phyloP scores from a whole-genome alignment of 2,888 invertebrate genomes.

The Craniophora ligustri region DNA sequence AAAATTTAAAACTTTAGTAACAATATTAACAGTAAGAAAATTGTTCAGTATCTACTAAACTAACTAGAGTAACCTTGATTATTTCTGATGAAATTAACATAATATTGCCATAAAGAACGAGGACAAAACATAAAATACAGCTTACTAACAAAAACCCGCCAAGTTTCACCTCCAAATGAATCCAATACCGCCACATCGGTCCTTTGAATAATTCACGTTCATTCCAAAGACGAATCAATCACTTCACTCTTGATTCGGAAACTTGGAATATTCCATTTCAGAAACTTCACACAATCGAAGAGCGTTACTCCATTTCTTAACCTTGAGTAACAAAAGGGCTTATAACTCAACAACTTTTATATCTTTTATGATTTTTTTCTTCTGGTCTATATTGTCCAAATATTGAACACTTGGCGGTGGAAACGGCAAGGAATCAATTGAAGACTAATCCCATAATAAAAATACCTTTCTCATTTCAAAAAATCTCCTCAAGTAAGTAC shows the following conservation, averaged over 20 bases:
- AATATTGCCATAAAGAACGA: not conserved
- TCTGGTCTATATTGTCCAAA: too few relatives aligned
- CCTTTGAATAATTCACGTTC: constrained; percentile 48
- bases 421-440: too few relatives aligned
- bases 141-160: constrained; percentile 14
- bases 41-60: not conserved
- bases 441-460: too few relatives aligned
- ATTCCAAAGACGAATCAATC: constrained; percentile 48
- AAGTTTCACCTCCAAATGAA: constrained; percentile 33
- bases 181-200: constrained; percentile 15
- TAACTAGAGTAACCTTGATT: not conserved
- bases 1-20: too few relatives aligned
- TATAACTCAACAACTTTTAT: not conserved
- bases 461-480: too few relatives aligned
- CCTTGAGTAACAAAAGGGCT: not conserved
- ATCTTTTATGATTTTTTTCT: too few relatives aligned
- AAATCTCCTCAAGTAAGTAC: too few relatives aligned
- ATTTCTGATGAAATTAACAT: not conserved
- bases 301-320: constrained; percentile 16
- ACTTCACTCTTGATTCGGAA: constrained; percentile 42
- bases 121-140: constrained; percentile 12
- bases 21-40: too few relatives aligned
- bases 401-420: too few relatives aligned
- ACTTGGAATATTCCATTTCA: constrained; percentile 36
- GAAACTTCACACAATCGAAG: constrained; percentile 40